Percentiles rank a stretch among this genome's conserved stretches.
phyloP scores from a whole-genome alignment of 1,140 invertebrate species.

The Zaprionus africanus region DNA sequence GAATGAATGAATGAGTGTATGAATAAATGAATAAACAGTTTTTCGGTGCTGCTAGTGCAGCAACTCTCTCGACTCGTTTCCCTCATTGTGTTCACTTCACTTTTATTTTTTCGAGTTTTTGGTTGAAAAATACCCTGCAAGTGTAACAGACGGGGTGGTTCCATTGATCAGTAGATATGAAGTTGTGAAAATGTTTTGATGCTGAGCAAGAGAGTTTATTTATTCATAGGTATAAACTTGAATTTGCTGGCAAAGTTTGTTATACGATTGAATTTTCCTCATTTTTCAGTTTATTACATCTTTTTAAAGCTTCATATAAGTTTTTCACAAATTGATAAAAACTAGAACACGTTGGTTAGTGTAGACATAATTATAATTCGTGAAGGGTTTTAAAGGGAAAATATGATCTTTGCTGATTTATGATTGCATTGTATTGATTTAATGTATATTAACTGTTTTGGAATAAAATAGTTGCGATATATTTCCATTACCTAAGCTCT shows the following conservation, averaged over 20 bases:
- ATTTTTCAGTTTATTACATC: too few relatives aligned
- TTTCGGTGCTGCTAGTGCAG: background rate
- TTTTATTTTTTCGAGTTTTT: conserved; percentile 2
- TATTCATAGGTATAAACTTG: background rate
- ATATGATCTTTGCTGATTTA: background rate
- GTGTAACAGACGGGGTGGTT: background rate
- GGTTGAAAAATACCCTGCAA: conserved; percentile 15
- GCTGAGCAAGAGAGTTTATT: too few relatives aligned
- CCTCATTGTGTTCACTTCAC: conserved; percentile 24
- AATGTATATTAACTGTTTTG: background rate
- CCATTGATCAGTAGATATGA: background rate
- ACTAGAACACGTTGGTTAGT: background rate
- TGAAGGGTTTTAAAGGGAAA: too few relatives aligned
- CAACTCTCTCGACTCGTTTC: background rate
- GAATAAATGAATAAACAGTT: conserved; percentile 30
- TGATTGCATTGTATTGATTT: background rate
- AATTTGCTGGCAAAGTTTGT: background rate
- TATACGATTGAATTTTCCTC: background rate
- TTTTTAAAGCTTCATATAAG: too few relatives aligned
- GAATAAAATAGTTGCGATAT: background rate
- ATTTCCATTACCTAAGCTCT: too few relatives aligned
- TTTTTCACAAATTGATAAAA: background rate
- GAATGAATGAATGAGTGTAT: conserved; percentile 36
- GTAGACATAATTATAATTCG: background rate
- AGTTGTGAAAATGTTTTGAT: background rate